Evolutionary conservation across 2,797 vertebrate genomes (phyloP), one percentile per base, ranked within the genome.

Genomic region (Sciurus carolinensis): DNA sequence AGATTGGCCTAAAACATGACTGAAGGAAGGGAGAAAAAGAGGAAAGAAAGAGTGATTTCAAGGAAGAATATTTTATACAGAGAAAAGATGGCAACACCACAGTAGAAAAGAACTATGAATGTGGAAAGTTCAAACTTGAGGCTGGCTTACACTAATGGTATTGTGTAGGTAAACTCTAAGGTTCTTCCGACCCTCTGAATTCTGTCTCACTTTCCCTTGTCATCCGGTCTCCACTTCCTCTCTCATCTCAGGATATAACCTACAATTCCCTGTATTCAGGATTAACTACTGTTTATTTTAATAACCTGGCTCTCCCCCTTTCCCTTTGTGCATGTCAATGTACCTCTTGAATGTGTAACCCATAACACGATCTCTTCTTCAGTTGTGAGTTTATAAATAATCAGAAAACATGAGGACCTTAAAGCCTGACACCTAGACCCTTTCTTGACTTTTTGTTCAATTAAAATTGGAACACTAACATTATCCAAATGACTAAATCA

Each of bases 311-410:
- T 87, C 28, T 87, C 52, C 5, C 36, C 26, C 0, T 75, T 92
- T 73, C 14, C 82, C 2, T 62, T 52, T 44, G 22, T 77, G 36
- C 36, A 15, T 72, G 79, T 95, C 62, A 96, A 66, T 66, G 57
- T 66, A 17, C 13, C 11, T 80, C n/a, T 95, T 96, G n/a, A 76
- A 62, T 33, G 18, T 71, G 24, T 36, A 69, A 89, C 14, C 11
- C 33, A 72, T 84, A 93, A 91, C 42, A 26, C 47, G 1, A 89
- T 69, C 26, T 75, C 36, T 76, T 6, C 71, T 71, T 94, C 22
- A 81, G 57, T 36, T 89, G 13, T 30, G 30, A 91, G 95, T 95
- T 90, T 66, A 73, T 72, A 88, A 64, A 36, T 77, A 87, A 66
- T 44, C 17, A 94, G 44, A 67, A 71, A 76, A 76, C 76, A 84